These are phyloP conservation scores for Doris montereyensis DNA, from an alignment of 2,888 invertebrate genomes.

Conservation along the genomic window DNA sequence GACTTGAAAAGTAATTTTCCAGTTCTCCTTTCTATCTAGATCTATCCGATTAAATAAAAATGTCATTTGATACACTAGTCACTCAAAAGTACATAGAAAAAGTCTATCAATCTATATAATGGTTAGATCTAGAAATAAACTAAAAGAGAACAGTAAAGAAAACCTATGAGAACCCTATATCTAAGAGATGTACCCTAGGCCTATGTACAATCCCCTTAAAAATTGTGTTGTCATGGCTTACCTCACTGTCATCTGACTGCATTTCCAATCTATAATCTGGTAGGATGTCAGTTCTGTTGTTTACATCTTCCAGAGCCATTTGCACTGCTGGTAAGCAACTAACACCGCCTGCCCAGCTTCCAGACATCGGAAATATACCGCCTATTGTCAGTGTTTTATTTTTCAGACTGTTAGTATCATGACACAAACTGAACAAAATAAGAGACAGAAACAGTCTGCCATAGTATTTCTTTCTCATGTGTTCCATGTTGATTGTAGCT, in stretches of 20 bases:
- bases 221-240: too few relatives aligned
- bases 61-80: too few relatives aligned
- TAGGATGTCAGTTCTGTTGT: constrained; percentile 87
- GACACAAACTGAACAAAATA: background rate
- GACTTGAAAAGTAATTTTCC: too few relatives aligned
- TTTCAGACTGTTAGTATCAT: constrained; percentile 42
- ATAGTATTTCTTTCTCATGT: background rate
- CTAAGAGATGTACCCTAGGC: background rate
- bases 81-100: too few relatives aligned
- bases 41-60: too few relatives aligned
- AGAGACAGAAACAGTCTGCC: background rate
- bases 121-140: too few relatives aligned
- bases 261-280: constrained; percentile 92
- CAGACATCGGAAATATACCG: constrained; percentile 97
- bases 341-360: constrained; percentile 98
- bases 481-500: too few relatives aligned
- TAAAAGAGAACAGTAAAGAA: too few relatives aligned
- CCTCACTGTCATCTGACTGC: constrained; percentile 97
- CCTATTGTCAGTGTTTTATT: constrained; percentile 76
- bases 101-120: too few relatives aligned
- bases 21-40: too few relatives aligned
- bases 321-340: constrained; percentile 98
- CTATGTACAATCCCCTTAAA: background rate
- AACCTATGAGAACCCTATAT: too few relatives aligned
- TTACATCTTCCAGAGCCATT: constrained; percentile 96